Evolutionary conservation across 2,113 vertebrate species (phyloP), one percentile per base, ranked within the genome.

Genomic region (Pseudolaguvia tuberculata): DNA sequence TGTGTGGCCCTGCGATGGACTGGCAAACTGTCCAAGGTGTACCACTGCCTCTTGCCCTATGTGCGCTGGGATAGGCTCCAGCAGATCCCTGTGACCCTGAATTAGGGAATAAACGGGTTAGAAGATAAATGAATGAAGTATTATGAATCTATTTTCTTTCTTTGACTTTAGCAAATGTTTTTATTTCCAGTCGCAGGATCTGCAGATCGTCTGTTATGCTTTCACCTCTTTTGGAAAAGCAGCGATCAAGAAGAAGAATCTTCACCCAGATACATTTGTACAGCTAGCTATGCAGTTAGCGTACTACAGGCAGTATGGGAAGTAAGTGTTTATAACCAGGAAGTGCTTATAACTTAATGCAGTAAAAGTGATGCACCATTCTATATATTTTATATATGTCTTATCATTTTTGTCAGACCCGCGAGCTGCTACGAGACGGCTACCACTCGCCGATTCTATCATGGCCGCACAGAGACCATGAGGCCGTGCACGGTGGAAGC

Each of bases 351-450:
- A 10, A n/a, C 4, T 39, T 62, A 9, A 50, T 0, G 6, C 1
- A 8, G 5, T 21, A 70, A 61, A 39, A 17, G 17, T 17, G 7
- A n/a, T 1, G 47, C 2, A 12, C 11, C 27, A 61, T 42, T 15
- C 47, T n/a, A 2, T 27, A 2, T 23, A n/a, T 51, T 23, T 78
- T 42, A 42, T 42, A 42, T 42, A 1, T 42, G 1, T 42, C 9
- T 9, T 42, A 9, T 6, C 55, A 78, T 67, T n/a, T 70, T 69
- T 55, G 25, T 71, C 81, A 99, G 97, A 67, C 91, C 93, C 0
- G 97, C 93, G 51, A 91, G 93, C 85, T 99, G 97, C 84, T 99
- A 99, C 0, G 96, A 99, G 88, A 98, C 97, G 0, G 96, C 97
- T 15, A 94, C 82, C 82, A 99, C 96, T 0, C 91, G 97, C 5